phyloP scores from a whole-genome alignment of 1,140 invertebrate species.

The Hirudo medicinalis region DNA sequence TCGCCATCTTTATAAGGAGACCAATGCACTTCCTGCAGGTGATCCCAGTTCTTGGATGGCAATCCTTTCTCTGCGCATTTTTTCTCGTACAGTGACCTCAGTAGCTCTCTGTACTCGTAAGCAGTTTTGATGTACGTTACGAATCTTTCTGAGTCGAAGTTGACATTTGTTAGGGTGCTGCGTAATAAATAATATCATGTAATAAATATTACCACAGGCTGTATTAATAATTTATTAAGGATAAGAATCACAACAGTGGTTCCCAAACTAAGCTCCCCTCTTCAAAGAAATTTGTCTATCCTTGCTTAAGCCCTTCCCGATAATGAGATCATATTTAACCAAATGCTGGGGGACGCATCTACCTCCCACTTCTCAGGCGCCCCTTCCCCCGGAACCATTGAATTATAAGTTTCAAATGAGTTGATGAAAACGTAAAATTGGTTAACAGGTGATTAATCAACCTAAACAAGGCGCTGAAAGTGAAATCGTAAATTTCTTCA shows the following conservation, averaged over 20 bases:
- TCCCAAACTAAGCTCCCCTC: not conserved
- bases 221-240: too few relatives aligned
- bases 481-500: constrained; percentile 24
- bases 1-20: constrained; percentile 5
- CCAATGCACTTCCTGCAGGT: constrained; percentile 1
- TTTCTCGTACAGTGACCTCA: constrained; percentile 19
- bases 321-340: not conserved
- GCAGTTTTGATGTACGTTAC: constrained; percentile 25
- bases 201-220: too few relatives aligned
- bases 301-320: too few relatives aligned
- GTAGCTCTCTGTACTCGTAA: constrained; percentile 22
- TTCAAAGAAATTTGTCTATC: not conserved
- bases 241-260: too few relatives aligned
- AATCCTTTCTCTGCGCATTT: constrained; percentile 16
- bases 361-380: too few relatives aligned
- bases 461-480: constrained; percentile 27
- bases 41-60: constrained; percentile 13
- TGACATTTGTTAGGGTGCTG: constrained; percentile 29
- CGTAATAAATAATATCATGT: constrained; percentile 3
- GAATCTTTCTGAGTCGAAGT: constrained; percentile 28
- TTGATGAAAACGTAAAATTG: not conserved
- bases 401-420: too few relatives aligned
- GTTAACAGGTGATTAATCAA: constrained; percentile 7
- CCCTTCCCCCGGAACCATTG: too few relatives aligned
- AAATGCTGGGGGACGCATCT: too few relatives aligned